Conservation (phyloP, 2,113 vertebrate genomes). For the Vidua chalybeata region DNA sequence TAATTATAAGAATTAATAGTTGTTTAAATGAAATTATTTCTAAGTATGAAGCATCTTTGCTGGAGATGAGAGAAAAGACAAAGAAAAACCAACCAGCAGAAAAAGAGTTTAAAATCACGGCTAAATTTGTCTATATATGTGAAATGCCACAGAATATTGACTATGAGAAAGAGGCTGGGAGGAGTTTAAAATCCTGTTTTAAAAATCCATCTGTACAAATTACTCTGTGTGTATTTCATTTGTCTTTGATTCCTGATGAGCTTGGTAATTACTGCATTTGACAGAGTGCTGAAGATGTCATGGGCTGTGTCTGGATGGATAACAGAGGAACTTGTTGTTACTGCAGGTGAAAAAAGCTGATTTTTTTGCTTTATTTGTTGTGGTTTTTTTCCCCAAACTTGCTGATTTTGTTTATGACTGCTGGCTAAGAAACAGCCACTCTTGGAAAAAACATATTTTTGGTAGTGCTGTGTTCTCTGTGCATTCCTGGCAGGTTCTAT, state of each 20-base stretch:
- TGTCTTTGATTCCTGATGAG: neutral
- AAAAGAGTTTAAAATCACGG: neutral
- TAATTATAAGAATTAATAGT: neutral
- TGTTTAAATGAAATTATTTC: neutral
- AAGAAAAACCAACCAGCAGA: neutral
- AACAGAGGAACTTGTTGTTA: neutral
- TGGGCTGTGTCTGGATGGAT: neutral
- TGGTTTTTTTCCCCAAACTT: rapidly evolving
- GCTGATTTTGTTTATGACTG: neutral
- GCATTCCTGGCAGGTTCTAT: neutral
- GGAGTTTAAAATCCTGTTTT: neutral
- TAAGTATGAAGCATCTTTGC: neutral
- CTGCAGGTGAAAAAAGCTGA: neutral
- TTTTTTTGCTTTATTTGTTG: neutral
- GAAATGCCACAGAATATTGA: neutral
- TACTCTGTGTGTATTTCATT: neutral
- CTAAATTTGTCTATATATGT: neutral
- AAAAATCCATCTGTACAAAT: neutral
- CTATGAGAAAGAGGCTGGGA: neutral
- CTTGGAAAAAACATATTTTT: neutral
- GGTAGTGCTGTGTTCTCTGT: neutral
- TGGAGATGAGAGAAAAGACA: neutral
- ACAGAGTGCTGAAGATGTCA: rapidly evolving
- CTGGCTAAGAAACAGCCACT: neutral
- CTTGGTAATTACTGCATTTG: neutral